A percentile compares a stretch with the other conserved stretches of the same genome.
These are phyloP conservation scores for Sphaeramia orbicularis DNA, from an alignment of 2,797 vertebrate genomes.

Conservation along the genomic window DNA sequence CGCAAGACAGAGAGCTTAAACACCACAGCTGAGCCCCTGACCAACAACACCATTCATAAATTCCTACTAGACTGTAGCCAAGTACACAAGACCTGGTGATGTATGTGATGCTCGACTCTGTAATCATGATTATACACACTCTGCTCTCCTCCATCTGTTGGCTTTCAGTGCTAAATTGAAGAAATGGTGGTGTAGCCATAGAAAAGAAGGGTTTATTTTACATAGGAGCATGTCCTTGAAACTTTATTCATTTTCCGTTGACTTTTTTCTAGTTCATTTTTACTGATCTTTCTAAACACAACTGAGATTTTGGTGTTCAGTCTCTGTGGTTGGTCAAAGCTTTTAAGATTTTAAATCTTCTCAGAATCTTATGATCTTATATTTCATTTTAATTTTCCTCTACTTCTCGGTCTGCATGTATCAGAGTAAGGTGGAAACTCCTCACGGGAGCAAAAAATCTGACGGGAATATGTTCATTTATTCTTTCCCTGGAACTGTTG, in stretches of 20 bases:
- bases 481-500: constrained; percentile 51
- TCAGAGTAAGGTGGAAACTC: constrained; percentile 45
- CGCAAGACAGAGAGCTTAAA: constrained; percentile 34
- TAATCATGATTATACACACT: constrained; percentile 27
- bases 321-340: constrained; percentile 50
- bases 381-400: constrained; percentile 76
- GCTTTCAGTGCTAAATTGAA: constrained; percentile 28
- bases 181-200: constrained; percentile 36
- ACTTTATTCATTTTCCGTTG: constrained; percentile 39
- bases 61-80: constrained; percentile 61
- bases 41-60: constrained; percentile 73
- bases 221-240: constrained; percentile 50
- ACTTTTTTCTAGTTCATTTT: constrained; percentile 36
- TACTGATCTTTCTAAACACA: constrained; percentile 30
- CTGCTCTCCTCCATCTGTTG: constrained; percentile 4
- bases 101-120: constrained; percentile 38
- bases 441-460: constrained; percentile 31
- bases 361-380: constrained; percentile 63
- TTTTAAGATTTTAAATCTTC: constrained; percentile 70
- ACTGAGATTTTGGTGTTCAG: constrained; percentile 40
- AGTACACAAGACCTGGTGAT: constrained; percentile 35
- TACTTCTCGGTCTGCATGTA: constrained; percentile 28
- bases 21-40: constrained; percentile 49
- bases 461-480: constrained; percentile 45
- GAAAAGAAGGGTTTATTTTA: constrained; percentile 58